Evolutionary conservation across 2,797 vertebrate genomes (phyloP).

Genomic region (Glossophaga mutica): DNA sequence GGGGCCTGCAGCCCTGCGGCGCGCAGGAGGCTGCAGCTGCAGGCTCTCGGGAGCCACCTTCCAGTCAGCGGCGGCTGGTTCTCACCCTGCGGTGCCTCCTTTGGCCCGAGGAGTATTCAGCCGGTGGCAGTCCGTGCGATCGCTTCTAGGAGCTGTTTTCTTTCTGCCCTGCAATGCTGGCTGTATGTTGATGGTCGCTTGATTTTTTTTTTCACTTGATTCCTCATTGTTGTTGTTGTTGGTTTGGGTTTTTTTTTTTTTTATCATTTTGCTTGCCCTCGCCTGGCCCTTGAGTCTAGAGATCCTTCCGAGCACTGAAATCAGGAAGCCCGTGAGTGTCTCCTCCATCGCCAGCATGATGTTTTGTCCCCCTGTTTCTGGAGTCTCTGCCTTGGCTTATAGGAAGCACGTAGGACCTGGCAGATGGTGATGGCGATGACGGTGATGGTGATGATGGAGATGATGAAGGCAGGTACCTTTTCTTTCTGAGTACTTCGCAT

Average conservation of each 20-base stretch:
- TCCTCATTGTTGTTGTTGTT: no score
- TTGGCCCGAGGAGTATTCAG: not conserved
- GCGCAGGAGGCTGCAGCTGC: rapidly evolving
- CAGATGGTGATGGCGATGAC: not conserved
- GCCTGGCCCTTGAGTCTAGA: not conserved
- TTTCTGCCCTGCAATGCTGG: not conserved
- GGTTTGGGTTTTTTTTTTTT: no score
- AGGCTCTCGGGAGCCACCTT: rapidly evolving
- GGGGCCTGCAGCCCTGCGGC: not conserved
- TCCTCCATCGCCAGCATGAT: rapidly evolving
- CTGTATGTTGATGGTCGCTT: rapidly evolving
- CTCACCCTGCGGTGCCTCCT: rapidly evolving
- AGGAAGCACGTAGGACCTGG: rapidly evolving
- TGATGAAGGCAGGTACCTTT: not conserved
- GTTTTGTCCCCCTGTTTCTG: rapidly evolving
- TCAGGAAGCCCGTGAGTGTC: not conserved
- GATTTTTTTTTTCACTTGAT: not conserved
- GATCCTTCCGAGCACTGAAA: not conserved
- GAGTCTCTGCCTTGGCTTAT: not conserved
- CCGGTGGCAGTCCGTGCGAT: not conserved
- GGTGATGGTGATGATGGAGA: not conserved
- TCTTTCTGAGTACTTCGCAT: not conserved
- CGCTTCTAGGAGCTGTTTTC: not conserved
- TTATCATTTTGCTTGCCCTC: not conserved
- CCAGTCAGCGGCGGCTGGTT: rapidly evolving